Conservation (phyloP, 1,140 invertebrate genomes). For the Campoletis sonorensis region DNA sequence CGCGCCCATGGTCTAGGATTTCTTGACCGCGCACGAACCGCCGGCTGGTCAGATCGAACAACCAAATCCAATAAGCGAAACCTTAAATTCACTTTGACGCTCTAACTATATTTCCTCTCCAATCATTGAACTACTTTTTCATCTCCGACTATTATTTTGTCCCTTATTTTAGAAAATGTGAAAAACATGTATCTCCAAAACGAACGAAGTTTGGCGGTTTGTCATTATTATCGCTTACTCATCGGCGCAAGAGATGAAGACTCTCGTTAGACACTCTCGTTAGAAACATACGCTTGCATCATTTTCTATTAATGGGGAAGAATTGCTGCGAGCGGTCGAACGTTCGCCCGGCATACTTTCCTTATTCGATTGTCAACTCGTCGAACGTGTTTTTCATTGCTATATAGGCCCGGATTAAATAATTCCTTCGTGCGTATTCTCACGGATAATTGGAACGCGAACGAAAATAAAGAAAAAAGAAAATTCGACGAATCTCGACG, state of each 20-base stretch:
- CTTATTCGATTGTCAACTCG: conserved; percentile 55
- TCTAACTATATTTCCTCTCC: conserved; percentile 52
- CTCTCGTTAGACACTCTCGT: no score
- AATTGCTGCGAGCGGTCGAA: conserved; percentile 52
- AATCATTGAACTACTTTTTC: conserved; percentile 50
- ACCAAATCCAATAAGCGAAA: conserved; percentile 66
- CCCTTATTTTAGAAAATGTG: background rate
- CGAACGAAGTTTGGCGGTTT: no score
- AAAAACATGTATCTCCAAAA: no score
- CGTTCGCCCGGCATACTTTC: conserved; percentile 56
- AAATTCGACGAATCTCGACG: background rate
- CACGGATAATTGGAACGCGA: background rate
- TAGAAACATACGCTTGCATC: background rate
- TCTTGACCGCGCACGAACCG: no score
- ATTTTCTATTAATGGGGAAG: conserved; percentile 43
- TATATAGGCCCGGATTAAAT: conserved; percentile 13
- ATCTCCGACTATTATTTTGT: background rate
- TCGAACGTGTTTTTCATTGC: conserved; percentile 23
- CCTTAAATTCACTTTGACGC: conserved; percentile 60
- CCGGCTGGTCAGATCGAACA: background rate
- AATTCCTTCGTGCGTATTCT: background rate
- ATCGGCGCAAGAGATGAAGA: no score
- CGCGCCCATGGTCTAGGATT: no score
- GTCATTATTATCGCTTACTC: background rate
- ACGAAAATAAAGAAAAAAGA: background rate